A percentile compares a stretch with the other conserved stretches of the same genome.
Conservation (phyloP, 2,113 vertebrate species). For the Gracilinanus agilis region DNA sequence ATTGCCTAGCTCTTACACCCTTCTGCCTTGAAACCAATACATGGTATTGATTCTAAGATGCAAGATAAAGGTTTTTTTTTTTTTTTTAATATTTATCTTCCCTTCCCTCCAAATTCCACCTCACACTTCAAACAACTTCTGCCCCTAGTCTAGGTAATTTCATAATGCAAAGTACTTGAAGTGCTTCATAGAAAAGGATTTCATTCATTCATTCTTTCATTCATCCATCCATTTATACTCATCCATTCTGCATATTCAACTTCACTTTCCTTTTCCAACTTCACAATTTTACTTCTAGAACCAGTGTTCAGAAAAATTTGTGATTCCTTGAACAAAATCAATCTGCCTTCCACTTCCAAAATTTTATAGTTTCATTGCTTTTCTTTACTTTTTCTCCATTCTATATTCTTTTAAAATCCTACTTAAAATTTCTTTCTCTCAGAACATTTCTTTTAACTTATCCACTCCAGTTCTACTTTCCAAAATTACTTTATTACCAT, state of each 20-base stretch:
- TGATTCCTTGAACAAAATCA: too few species aligned
- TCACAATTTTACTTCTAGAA: conserved; percentile 13
- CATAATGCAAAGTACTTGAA: neutral
- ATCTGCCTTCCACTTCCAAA: too few species aligned
- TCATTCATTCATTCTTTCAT: neutral
- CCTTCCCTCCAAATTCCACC: neutral
- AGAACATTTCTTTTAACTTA: neutral
- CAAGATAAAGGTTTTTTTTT: too few species aligned
- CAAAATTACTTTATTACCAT: neutral
- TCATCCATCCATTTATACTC: neutral
- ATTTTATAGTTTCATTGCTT: too few species aligned
- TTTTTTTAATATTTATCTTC: neutral
- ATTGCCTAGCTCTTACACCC: too few species aligned
- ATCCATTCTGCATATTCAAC: neutral
- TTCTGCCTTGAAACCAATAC: too few species aligned
- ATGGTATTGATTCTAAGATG: too few species aligned
- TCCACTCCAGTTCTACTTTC: neutral
- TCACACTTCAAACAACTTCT: too few species aligned
- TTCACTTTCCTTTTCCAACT: neutral
- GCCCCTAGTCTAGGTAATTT: neutral
- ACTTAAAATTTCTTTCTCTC: neutral
- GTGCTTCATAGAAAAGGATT: neutral
- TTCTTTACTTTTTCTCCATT: too few species aligned
- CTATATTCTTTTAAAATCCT: neutral
- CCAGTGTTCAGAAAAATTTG: neutral